Base-by-base conservation (phyloP, 2,888 invertebrate species). In the Scrobipalpa atriplicella region DNA sequence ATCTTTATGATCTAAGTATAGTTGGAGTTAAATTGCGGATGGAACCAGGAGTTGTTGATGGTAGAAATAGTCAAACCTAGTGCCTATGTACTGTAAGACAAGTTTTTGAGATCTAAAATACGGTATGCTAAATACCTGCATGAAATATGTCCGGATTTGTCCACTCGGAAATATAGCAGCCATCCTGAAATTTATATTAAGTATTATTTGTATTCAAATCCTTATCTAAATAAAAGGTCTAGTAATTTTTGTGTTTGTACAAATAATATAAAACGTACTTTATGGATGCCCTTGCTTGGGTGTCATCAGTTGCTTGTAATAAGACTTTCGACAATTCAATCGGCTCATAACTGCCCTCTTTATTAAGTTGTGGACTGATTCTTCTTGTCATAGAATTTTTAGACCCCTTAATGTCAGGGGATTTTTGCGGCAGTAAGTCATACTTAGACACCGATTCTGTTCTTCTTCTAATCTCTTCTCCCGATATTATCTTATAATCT, bases 81-180 rank as follows among this genome's bases (percentile, higher is more conserved):
- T 43, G 43, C 13, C 11, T 13, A 43, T 13, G 13, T 43, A 0
- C 5, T 43, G 13, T 13, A 43, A 43, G 13, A 11, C 11, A 43
- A 43, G 1, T 43, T 43, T 13, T 47, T n/a, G 16, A 16, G 16
- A 1, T n/a, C n/a, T 47, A n/a, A 5, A 39, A 10, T 6, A 39
- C 11, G 11, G 1, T 11, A 39, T 8, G 39, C 2, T 43, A 36
- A 6, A 9, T 21, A 62, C 91, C 90, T 91, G 90, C 90, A 91
- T 91, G 69, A 88, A 92, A 71, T 85, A 89, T 2, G 89, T 90
- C 39, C 41, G 39, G 18, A 41, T 9, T 9, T 36, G 10, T 58
- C 38, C n/a, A 38, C 10, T 29, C 11, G 9, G 5, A n/a, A n/a
- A 2, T 9, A 5, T 29, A 21, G 13, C 21, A 2, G 13, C 11